Evolutionary conservation across 2,113 vertebrate species (phyloP).

Genomic region (Nymphicus hollandicus): DNA sequence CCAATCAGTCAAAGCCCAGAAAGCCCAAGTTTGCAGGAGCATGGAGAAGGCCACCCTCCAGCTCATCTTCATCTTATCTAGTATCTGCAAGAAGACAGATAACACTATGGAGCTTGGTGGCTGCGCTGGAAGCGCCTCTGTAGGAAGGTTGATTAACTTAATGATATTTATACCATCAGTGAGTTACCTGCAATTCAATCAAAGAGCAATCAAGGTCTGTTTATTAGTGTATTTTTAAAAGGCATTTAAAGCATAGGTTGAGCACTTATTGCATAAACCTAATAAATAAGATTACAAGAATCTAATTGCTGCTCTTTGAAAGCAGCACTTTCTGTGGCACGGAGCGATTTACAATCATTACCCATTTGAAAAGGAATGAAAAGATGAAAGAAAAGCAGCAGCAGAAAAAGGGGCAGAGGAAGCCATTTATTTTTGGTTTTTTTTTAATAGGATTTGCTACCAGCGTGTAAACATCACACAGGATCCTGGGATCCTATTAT

Average conservation of each 20-base stretch:
- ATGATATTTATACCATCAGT: neutral
- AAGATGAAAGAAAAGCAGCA: slow-evolving; percentile 61
- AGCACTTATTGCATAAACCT: slow-evolving; percentile 30
- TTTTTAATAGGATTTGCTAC: neutral
- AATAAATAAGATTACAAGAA: slow-evolving; percentile 41
- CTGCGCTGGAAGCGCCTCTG: accelerated
- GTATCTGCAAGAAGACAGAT: neutral
- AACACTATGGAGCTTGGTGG: neutral
- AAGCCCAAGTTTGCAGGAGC: neutral
- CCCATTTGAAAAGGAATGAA: slow-evolving; percentile 38
- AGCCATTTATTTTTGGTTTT: neutral
- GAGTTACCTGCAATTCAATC: slow-evolving; percentile 29
- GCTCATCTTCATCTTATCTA: neutral
- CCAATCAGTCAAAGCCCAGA: neutral
- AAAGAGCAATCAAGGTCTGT: slow-evolving; percentile 1
- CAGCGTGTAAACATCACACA: neutral
- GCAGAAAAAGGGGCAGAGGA: neutral
- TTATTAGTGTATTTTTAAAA: slow-evolving; percentile 30
- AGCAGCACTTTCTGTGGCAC: neutral
- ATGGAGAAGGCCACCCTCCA: neutral
- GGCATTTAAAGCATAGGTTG: neutral
- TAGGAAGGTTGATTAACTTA: neutral
- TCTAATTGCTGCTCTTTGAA: neutral
- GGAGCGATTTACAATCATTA: slow-evolving; percentile 3
- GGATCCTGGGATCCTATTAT: neutral